These are phyloP conservation scores for Gopherus evgoodei DNA, from an alignment of 2,113 vertebrate species.

Conservation along the genomic window DNA sequence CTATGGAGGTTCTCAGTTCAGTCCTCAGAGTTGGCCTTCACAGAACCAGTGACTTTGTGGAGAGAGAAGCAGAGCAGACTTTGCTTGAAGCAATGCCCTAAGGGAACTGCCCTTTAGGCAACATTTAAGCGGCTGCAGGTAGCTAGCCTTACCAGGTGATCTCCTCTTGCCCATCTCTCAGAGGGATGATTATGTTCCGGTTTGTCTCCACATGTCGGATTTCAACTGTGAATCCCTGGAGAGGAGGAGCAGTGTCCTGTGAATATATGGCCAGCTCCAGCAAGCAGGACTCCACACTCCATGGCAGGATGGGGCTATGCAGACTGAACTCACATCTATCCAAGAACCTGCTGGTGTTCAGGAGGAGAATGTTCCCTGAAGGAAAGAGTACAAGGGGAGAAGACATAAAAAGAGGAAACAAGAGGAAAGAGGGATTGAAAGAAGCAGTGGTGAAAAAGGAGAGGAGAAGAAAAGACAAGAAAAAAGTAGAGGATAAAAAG, in stretches of 20 bases:
- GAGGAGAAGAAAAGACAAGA: background rate
- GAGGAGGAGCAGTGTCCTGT: constrained; percentile 48
- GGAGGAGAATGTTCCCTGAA: constrained; percentile 67
- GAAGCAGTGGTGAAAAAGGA: background rate
- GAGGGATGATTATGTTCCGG: constrained; percentile 33
- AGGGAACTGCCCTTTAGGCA: background rate
- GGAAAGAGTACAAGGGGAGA: background rate
- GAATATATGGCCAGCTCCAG: constrained; percentile 69
- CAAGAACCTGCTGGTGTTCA: constrained; percentile 61
- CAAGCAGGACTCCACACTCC: constrained; percentile 68
- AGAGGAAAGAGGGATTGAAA: background rate
- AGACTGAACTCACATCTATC: constrained; percentile 71
- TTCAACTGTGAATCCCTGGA: constrained; percentile 64
- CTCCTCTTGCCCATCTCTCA: constrained; percentile 53
- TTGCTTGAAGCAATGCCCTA: background rate
- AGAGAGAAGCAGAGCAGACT: background rate
- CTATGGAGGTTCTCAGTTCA: background rate
- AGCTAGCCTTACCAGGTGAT: constrained; percentile 49
- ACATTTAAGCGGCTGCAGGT: background rate
- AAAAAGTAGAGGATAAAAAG: background rate
- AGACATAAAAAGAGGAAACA: background rate
- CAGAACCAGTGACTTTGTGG: background rate
- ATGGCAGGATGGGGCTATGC: constrained; percentile 69
- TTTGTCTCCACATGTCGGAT: constrained; percentile 64
- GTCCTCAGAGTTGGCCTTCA: background rate